Conservation (phyloP, 35 echinoderm and acorn worm species). For the Chiridota heheva region DNA sequence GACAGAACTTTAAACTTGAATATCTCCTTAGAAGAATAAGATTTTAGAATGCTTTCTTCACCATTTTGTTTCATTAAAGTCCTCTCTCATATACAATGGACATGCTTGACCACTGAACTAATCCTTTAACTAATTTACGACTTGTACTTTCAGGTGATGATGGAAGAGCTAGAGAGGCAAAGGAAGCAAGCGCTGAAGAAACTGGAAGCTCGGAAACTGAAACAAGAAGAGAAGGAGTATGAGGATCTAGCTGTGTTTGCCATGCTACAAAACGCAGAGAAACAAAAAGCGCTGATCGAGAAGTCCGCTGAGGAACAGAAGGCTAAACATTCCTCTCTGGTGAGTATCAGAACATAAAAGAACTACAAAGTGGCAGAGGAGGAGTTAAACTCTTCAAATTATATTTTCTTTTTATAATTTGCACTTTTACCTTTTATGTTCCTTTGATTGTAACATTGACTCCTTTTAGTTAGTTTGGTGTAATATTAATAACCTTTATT, state of each 20-base stretch:
- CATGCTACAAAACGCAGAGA: conserved; percentile 79
- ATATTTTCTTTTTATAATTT: not conserved
- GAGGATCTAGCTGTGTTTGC: conserved; percentile 71
- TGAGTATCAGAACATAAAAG: conserved; percentile 21
- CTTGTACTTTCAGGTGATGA: conserved; percentile 83
- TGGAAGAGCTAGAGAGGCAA: conserved; percentile 73
- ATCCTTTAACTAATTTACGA: too few relatives aligned
- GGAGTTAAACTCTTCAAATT: not conserved
- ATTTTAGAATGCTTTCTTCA: too few relatives aligned
- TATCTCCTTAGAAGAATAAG: too few relatives aligned
- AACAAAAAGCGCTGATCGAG: conserved; percentile 49
- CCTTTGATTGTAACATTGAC: too few relatives aligned
- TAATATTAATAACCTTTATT: too few relatives aligned
- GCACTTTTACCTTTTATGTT: not conserved
- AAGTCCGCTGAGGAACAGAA: conserved; percentile 56
- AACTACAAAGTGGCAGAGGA: not conserved
- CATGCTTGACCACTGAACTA: too few relatives aligned
- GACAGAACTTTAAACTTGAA: too few relatives aligned
- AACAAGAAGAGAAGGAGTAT: conserved; percentile 70
- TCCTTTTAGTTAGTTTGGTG: too few relatives aligned
- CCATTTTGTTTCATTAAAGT: too few relatives aligned
- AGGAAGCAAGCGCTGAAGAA: conserved; percentile 53
- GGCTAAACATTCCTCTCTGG: conserved; percentile 77
- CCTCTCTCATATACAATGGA: too few relatives aligned
- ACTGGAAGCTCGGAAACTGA: conserved; percentile 40